Base-by-base conservation (phyloP, 2,113 vertebrate species). In the Columba livia region DNA sequence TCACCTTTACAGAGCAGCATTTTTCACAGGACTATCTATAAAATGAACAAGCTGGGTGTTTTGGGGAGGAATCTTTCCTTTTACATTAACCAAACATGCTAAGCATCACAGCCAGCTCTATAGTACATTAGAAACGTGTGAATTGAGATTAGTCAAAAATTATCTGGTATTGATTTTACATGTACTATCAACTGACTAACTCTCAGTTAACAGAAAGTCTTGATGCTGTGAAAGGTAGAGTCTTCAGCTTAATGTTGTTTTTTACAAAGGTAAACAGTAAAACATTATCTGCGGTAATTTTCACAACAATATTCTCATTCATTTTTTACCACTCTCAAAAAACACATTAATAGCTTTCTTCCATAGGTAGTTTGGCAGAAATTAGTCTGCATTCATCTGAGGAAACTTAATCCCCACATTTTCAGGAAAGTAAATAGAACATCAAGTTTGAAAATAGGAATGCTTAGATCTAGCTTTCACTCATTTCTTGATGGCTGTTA, bases 161-260 rank as follows among this genome's bases (percentile, higher is more conserved):
- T 89, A 75, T 50, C 62, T 65, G 18, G n/a, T 69, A 85, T 66
- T 85, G 85, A 88, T 89, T 88, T 96, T 93, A 65, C 48, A 40
- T 0, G 0, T 32, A 34, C 38, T 65, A 10, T 85, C 40, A 88
- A 9, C 51, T 64, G 69, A 24, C 51, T 60, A 64, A 84, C 44
- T 74, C 12, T 4, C 40, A 32, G 54, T 26, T 77, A 80, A 60
- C 31, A 86, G 72, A 69, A 88, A 50, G 20, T 80, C 54, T 66
- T 48, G 38, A 50, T 38, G 40, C 26, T 7, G 4, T 69, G 40
- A 56, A 16, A 79, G 10, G 15, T 3, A 82, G 12, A 79, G 9
- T 57, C 53, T 92, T 89, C 56, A 91, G 20, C 14, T 58, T 65
- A 79, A 65, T 25, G 15, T 21, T 79, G 8, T 3, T n/a, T 57